Evolutionary conservation across 2,888 invertebrate genomes (phyloP), one percentile per base, ranked within the genome.

Genomic region (Eupeodes luniger): DNA sequence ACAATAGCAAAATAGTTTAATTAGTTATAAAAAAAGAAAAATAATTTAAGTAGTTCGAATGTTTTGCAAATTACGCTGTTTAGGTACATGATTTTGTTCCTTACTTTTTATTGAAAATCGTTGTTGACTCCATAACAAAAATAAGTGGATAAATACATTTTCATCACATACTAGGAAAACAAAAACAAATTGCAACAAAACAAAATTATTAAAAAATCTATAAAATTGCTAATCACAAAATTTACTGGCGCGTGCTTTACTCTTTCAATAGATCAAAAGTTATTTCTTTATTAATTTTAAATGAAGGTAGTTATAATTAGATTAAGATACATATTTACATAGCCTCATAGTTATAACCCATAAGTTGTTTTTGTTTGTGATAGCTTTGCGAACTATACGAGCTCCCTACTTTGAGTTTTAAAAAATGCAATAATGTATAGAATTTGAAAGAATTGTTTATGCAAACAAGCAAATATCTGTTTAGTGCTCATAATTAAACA

Each of bases 221-320:
- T 47, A 12, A 47, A 64, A 19, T 19, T 14, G 6, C 1, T 16
- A 64, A 47, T 64, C 3, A 47, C 16, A 47, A 55, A 19, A 5
- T n/a, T 47, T 47, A 64, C 16, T 47, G 64, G 19, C 64, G 64
- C 16, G 64, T 64, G 64, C 64, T 64, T 3, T 27, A 16, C 9
- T 19, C 7, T 40, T 4, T 6, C 36, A 16, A 11, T 10, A 62
- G 3, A 44, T 16, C 6, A 64, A 12, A 16, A 47, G 6, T 12
- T 14, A 47, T 19, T 64, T 64, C 1, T 19, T 47, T 19, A 59
- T 44, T 62, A 44, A 62, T 44, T 64, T 62, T 16, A 2, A 19
- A 44, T 27, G 3, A 27, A 27, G 27, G 27, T 27, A 27, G 27
- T 27, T 27, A 27, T 27, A 27, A 27, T 27, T 27, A 27, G 27